Conservation (phyloP, 2,113 vertebrate species). For the Neodon shergylaensis region DNA sequence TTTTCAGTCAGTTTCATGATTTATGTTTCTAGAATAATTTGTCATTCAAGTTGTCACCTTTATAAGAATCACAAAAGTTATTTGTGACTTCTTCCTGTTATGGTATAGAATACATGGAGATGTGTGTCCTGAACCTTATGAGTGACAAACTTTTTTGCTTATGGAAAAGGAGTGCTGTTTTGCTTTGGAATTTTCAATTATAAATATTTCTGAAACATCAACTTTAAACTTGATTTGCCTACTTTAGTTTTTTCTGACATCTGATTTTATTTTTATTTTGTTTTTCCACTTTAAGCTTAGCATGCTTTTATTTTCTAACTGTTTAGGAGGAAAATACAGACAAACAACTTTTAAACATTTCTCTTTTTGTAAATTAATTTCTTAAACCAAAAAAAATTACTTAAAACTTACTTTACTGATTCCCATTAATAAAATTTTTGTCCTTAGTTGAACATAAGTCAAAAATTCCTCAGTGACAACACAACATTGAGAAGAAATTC, state of each 20-base stretch:
- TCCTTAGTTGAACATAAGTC: too few species aligned
- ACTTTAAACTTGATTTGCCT: background rate
- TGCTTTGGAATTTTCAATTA: background rate
- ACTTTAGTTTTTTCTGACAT: background rate
- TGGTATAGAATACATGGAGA: background rate
- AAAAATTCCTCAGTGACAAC: too few species aligned
- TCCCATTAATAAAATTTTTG: background rate
- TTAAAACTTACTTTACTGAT: background rate
- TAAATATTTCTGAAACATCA: background rate
- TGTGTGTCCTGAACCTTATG: background rate
- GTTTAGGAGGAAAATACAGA: background rate
- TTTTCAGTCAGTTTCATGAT: background rate
- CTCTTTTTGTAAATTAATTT: background rate
- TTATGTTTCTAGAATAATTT: constrained; percentile 1
- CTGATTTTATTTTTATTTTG: background rate
- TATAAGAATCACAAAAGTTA: background rate
- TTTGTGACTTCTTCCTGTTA: background rate
- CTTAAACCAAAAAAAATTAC: background rate
- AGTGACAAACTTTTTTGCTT: background rate
- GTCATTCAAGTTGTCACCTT: background rate
- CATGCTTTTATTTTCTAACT: background rate
- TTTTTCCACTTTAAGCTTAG: background rate
- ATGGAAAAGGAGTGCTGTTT: background rate
- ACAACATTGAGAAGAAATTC: too few species aligned
- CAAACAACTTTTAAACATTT: background rate